These are phyloP conservation scores for Dunckerocampus dactyliophorus DNA, from an alignment of 2,113 vertebrate species.

Conservation along the genomic window DNA sequence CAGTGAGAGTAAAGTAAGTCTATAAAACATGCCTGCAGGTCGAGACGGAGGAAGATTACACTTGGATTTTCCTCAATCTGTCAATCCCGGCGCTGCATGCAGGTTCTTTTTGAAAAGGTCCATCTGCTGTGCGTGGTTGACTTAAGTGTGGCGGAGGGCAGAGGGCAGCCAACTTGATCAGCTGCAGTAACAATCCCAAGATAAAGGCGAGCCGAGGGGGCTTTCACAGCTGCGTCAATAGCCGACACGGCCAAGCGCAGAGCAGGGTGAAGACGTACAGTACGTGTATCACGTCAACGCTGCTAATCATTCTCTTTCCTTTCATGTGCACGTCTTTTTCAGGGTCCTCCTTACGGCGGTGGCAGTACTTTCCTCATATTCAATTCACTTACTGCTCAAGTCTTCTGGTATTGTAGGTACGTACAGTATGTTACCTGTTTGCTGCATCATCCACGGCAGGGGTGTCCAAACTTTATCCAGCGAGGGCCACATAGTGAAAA, in stretches of 20 bases:
- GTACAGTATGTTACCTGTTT: constrained; percentile 18
- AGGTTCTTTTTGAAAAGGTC: constrained; percentile 26
- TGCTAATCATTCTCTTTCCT: neutral
- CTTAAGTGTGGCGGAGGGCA: constrained; percentile 24
- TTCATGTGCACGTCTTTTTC: constrained; percentile 36
- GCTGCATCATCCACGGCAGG: too few relatives aligned
- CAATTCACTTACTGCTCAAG: constrained; percentile 95
- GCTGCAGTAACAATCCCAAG: constrained; percentile 41
- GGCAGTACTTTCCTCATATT: constrained; percentile 90
- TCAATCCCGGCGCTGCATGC: constrained; percentile 16
- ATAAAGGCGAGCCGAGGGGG: constrained; percentile 29
- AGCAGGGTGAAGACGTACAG: too few relatives aligned
- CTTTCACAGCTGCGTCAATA: constrained; percentile 54
- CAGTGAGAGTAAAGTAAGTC: neutral
- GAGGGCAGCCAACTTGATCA: constrained; percentile 28
- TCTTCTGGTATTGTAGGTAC: constrained; percentile 93
- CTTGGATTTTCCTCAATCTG: constrained; percentile 27
- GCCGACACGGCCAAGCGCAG: neutral
- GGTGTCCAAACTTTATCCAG: too few relatives aligned
- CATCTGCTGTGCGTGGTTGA: constrained; percentile 28
- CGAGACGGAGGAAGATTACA: constrained; percentile 26
- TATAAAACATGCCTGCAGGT: constrained; percentile 2
- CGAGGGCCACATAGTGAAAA: too few relatives aligned
- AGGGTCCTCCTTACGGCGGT: constrained; percentile 88
- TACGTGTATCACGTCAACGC: too few relatives aligned